Base-by-base conservation (phyloP, 2,888 invertebrate species). In the Eupithecia inturbata region DNA sequence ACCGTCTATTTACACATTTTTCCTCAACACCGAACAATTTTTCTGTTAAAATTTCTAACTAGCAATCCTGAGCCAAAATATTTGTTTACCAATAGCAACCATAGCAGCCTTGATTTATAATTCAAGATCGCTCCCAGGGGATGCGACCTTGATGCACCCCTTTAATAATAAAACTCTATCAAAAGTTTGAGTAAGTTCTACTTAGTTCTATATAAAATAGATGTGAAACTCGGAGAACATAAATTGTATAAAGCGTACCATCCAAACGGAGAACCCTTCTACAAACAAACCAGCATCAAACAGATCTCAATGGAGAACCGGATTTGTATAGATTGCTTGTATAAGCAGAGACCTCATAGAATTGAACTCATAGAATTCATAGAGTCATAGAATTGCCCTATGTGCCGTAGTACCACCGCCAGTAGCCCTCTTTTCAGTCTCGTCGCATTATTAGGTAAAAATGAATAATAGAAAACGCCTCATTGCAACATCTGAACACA, bases 141-240 rank as follows among this genome's bases (percentile, higher is more conserved):
- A 57, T 14, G 68, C 71, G 75, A 64, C 62, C 72, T 39, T 72
- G 72, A 72, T 77, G 74, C 74, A 77, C 73, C 62, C 71, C 49
- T 70, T 79, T 74, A 73, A 79, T 79, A 79, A 74, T 79, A 73
- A 68, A 78, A 66, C 68, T 49, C 72, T 72, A 72, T 72, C 68
- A 72, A 75, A 76, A 77, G 79, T 74, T 75, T 73, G 74, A 70
- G 7, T 19, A 2, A 62, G 9, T 28, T n/a, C n/a, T n/a, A n/a
- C n/a, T n/a, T n/a, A n/a, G 7, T 16, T 60, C 14, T 19, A 31
- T 62, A 9, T 62, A 26, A 9, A 19, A 31, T 19, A 62, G 62
- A 62, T 62, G 19, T 62, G 62, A 31, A 62, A 62, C 28, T 16
- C 62, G 14, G 5, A 57, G 12, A 53, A 49, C 1, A n/a, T 10